These are phyloP conservation scores for Lagorchestes hirsutus DNA, from an alignment of 2,797 vertebrate species.

Conservation along the genomic window DNA sequence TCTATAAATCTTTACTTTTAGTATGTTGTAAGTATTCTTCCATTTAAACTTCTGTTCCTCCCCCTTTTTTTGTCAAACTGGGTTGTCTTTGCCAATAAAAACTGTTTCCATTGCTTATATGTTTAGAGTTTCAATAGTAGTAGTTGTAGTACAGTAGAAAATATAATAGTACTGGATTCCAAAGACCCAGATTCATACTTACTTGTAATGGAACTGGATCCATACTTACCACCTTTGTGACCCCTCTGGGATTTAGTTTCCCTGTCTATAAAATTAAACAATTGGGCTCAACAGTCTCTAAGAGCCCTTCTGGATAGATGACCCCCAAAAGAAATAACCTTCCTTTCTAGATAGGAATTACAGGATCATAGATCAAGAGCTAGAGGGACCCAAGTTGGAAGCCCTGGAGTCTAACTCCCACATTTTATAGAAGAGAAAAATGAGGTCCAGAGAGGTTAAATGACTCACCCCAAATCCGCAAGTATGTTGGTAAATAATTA, in stretches of 20 bases:
- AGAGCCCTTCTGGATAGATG: not conserved
- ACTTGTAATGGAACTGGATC: not conserved
- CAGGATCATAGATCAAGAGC: not conserved
- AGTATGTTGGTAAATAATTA: too few species aligned
- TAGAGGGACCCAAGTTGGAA: not conserved
- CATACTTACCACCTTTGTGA: not conserved
- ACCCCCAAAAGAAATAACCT: not conserved
- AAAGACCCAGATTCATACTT: not conserved
- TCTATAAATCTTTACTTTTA: not conserved
- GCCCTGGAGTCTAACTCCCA: not conserved
- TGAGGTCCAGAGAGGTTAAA: not conserved
- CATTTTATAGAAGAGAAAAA: not conserved
- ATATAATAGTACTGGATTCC: not conserved
- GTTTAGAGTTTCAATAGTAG: not conserved
- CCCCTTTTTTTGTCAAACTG: not conserved
- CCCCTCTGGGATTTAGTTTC: not conserved
- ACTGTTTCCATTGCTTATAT: not conserved
- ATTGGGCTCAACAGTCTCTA: not conserved
- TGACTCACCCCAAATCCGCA: not conserved
- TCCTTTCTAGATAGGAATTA: not conserved
- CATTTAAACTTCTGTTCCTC: not conserved
- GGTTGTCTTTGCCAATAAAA: not conserved
- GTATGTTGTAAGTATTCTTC: not conserved
- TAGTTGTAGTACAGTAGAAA: not conserved
- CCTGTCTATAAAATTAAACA: not conserved